Base-by-base conservation (phyloP, 2,888 invertebrate species). In the Oeneis ivallda region DNA sequence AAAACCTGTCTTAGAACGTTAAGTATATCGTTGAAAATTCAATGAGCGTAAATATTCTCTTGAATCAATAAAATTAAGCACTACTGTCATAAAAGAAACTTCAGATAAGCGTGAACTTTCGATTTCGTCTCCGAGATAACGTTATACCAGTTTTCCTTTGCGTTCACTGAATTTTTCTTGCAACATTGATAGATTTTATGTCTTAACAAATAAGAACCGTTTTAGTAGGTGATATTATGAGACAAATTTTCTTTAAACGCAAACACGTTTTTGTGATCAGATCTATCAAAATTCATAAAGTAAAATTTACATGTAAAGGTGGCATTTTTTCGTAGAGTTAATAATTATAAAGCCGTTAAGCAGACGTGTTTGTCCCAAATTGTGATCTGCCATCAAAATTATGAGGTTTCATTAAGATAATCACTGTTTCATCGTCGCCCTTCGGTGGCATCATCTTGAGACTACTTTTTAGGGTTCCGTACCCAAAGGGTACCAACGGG, bases 21-120 rank as follows among this genome's bases (percentile, higher is more conserved):
- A 8, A 2, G 6, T 5, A 34, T 69, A 64, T 17, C 45, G 19
- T 37, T 50, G 34, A 60, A 56, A 70, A 64, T 67, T 15, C 6
- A 37, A 9, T 58, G 37, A 39, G 0, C 11, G 11, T 26, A 26
- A 39, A 41, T 54, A 58, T 65, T 65, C 49, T 66, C 50, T 61
- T 63, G 57, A 65, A 67, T 69, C 65, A 66, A 67, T 66, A 70
- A 70, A 67, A 68, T 60, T 65, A 67, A 69, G 64, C 62, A 64
- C 64, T 58, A 64, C 39, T 71, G 66, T 69, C 69, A 62, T 66
- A 53, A 61, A 69, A 41, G 54, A 67, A 71, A 68, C 58, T 69
- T 66, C 15, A 62, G 62, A 68, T 70, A 71, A 70, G 66, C 58
- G 58, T 37, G 39, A 70, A 70, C 68, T 71, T 67, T 70, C 67